Evolutionary conservation across 1,140 invertebrate genomes (phyloP), one percentile per base, ranked within the genome.

Genomic region (Cydia fagiglandana): DNA sequence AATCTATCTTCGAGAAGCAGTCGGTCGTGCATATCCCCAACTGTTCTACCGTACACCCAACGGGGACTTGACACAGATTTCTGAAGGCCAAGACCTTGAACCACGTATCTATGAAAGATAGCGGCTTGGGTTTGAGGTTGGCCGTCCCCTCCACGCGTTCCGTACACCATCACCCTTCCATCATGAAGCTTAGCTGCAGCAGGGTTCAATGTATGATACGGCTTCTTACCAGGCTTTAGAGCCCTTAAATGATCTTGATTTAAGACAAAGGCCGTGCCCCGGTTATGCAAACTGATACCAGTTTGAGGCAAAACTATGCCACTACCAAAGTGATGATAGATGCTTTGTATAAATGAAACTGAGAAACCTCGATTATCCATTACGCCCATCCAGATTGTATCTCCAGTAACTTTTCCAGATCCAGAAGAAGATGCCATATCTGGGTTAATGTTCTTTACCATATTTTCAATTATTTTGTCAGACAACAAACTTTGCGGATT

Each of bases 331-430:
- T 73, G 15, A 79, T 89, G 83, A 64, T 88, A 92, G 61, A 88
- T 74, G 50, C 91, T 92, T 79, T 91, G 91, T 75, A 92, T 92
- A 81, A 87, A 92, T 73, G 91, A 91, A 74, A 92, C 89, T 20
- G 87, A 91, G 80, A 86, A 92, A 6, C 91, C 91, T 83, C 84
- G 86, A 28, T 79, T 82, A 77, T 92, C 91, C 91, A 92, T 91
- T 47, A 86, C 83, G 50, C 89, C 91, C 82, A 92, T 82, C 91
- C 91, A 92, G 77, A 91, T 80, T 13, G 91, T 92, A 75, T 92
- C 91, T 15, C 89, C 88, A 17, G 86, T 78, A 6, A 86, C 88
- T 75, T 85, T 86, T 13, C 83, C 84, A 68, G 81, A 80, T 30
- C 76, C 82, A 24, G 76, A 68, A 13, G 74, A 50, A 50, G 82